phyloP scores from a whole-genome alignment of 1,140 invertebrate species.

The Oedothorax gibbosus region DNA sequence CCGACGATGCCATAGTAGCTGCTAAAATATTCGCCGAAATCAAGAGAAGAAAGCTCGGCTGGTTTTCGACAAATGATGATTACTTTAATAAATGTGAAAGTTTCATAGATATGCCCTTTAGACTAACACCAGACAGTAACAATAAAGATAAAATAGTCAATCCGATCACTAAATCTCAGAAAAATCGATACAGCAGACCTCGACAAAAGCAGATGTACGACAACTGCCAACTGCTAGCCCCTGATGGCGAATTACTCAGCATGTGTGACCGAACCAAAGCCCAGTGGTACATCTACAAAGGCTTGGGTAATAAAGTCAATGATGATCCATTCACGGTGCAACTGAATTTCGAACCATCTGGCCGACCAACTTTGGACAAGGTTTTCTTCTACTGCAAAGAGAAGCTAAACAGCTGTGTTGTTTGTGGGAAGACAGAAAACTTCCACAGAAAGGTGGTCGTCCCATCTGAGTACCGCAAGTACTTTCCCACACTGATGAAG shows the following conservation, averaged over 20 bases:
- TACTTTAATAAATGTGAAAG: conserved; percentile 20
- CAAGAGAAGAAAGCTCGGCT: not conserved
- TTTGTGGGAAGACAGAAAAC: conserved; percentile 79
- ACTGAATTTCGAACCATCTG: conserved; percentile 84
- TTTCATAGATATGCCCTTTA: conserved; percentile 23
- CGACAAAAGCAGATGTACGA: conserved; percentile 79
- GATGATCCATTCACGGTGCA: conserved; percentile 81
- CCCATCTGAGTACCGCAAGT: conserved; percentile 83
- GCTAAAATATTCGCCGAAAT: conserved; percentile 75
- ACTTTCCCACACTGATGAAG: conserved; percentile 86
- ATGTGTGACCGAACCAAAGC: conserved; percentile 86
- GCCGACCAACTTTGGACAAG: conserved; percentile 74
- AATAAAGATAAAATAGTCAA: not conserved
- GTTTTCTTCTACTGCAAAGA: conserved; percentile 80
- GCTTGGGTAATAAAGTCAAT: conserved; percentile 74
- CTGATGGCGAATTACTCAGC: conserved; percentile 82
- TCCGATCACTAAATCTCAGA: conserved; percentile 8
- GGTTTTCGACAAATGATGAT: not conserved
- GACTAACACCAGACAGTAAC: conserved; percentile 1
- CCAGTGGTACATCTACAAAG: conserved; percentile 80
- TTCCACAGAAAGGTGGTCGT: conserved; percentile 86
- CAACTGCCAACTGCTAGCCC: conserved; percentile 82
- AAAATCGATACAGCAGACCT: conserved; percentile 67
- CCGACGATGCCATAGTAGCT: conserved; percentile 78
- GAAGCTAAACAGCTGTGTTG: conserved; percentile 86